Percentiles rank a stretch among this genome's conserved stretches.
Conservation (phyloP, 2,113 vertebrate species). For the Ranitomeya variabilis region DNA sequence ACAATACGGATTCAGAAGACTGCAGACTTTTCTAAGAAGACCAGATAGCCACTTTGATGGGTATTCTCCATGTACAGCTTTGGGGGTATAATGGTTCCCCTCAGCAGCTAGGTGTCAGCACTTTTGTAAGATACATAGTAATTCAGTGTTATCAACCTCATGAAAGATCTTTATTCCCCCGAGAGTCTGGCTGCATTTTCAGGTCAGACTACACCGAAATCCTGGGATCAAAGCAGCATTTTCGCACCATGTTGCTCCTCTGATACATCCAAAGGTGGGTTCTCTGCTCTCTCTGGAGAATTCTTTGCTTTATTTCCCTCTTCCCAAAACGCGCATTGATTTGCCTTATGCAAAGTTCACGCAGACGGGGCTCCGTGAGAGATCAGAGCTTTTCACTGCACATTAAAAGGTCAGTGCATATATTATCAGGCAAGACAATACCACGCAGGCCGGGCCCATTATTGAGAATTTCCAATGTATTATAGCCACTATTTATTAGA, state of each 20-base stretch:
- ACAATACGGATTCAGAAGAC: too few relatives aligned
- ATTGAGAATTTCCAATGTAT: constrained; percentile 4
- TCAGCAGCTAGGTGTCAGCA: too few relatives aligned
- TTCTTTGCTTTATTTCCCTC: constrained; percentile 45
- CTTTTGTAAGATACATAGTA: too few relatives aligned
- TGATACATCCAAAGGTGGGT: constrained; percentile 42
- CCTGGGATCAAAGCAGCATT: constrained; percentile 57
- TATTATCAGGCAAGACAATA: constrained; percentile 61
- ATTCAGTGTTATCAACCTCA: too few relatives aligned
- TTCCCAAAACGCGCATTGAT: constrained; percentile 61
- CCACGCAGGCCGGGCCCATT: neutral
- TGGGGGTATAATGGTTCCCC: too few relatives aligned
- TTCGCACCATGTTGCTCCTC: constrained; percentile 59
- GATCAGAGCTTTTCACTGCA: constrained; percentile 66
- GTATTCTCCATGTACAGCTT: too few relatives aligned
- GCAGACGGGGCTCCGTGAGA: constrained; percentile 63
- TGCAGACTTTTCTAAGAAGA: too few relatives aligned
- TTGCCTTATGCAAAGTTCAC: constrained; percentile 66
- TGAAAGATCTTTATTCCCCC: too few relatives aligned
- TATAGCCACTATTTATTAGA: constrained; percentile 5
- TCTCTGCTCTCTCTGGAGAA: constrained; percentile 60
- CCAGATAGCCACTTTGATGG: too few relatives aligned
- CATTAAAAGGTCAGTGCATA: constrained; percentile 63
- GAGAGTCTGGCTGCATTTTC: too few relatives aligned
- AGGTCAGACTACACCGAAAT: constrained; percentile 55